These are phyloP conservation scores for Mellivora capensis DNA, from an alignment of 2,113 vertebrate genomes.

Conservation along the genomic window DNA sequence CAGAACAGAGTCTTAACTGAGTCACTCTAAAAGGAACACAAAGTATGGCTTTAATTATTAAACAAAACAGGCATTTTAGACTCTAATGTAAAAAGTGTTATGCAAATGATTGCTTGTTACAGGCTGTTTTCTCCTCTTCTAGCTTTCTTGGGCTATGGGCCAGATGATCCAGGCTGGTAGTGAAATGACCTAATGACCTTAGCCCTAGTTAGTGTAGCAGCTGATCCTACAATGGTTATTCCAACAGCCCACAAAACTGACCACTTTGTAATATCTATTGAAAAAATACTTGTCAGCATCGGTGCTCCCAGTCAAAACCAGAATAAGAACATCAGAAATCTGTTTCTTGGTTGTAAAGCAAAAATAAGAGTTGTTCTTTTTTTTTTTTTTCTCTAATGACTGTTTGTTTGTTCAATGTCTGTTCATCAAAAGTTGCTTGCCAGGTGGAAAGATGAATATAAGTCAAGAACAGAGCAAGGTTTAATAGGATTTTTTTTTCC, in stretches of 20 bases:
- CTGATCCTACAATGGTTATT: neutral
- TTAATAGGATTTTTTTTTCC: neutral
- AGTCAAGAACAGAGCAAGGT: neutral
- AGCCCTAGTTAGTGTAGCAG: neutral
- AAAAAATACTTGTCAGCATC: constrained; percentile 27
- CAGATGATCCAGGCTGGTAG: neutral
- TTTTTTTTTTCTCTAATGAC: neutral
- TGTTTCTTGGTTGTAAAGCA: constrained; percentile 40
- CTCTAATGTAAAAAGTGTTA: neutral
- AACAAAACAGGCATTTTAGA: neutral
- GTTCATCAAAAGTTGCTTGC: constrained; percentile 25
- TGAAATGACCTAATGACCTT: neutral
- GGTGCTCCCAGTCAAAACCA: constrained; percentile 38
- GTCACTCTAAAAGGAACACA: neutral
- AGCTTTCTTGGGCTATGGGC: neutral
- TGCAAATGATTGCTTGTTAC: neutral
- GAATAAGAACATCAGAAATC: constrained; percentile 45
- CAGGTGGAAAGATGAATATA: constrained; percentile 29
- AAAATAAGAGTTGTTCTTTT: neutral
- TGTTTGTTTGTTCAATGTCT: too few species aligned
- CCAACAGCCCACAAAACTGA: constrained; percentile 26
- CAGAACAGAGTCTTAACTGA: neutral
- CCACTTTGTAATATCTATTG: neutral
- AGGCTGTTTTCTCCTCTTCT: neutral
- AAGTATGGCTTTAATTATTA: neutral